Conservation (phyloP, 2,797 vertebrate genomes). For the Balearica regulorum region DNA sequence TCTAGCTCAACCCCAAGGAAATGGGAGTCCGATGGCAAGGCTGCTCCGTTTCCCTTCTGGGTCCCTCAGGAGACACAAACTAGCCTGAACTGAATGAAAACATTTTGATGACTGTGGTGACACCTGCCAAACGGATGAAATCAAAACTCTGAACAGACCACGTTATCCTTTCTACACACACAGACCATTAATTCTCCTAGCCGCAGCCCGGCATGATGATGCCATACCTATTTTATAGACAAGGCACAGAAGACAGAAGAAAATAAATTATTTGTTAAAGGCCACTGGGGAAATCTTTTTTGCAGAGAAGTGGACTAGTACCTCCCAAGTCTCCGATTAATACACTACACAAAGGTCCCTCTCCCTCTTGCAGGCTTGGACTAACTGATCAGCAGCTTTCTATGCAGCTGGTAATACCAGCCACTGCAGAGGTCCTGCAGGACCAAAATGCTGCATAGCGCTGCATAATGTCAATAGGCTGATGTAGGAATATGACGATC, state of each 20-base stretch:
- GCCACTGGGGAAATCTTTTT: neutral
- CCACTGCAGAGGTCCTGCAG: slow-evolving; percentile 22
- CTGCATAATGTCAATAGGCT: neutral
- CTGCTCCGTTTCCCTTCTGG: neutral
- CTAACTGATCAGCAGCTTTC: neutral
- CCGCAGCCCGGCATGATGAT: neutral
- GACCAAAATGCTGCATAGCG: neutral
- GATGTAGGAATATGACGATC: neutral
- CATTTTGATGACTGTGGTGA: neutral
- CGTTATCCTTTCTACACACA: neutral
- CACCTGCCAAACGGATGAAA: slow-evolving; percentile 19
- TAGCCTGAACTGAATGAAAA: neutral
- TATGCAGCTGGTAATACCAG: neutral
- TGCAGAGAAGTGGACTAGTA: neutral
- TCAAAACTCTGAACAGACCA: neutral
- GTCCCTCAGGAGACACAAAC: neutral
- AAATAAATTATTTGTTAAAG: neutral
- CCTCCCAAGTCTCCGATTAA: neutral
- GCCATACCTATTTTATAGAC: neutral
- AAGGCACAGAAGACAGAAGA: neutral
- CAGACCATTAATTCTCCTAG: slow-evolving; percentile 1
- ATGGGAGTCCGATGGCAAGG: neutral
- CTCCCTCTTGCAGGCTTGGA: neutral
- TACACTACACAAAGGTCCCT: neutral
- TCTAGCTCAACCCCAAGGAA: neutral